These are phyloP conservation scores for Otolemur garnettii DNA, from an alignment of 2,113 vertebrate genomes.

Conservation along the genomic window DNA sequence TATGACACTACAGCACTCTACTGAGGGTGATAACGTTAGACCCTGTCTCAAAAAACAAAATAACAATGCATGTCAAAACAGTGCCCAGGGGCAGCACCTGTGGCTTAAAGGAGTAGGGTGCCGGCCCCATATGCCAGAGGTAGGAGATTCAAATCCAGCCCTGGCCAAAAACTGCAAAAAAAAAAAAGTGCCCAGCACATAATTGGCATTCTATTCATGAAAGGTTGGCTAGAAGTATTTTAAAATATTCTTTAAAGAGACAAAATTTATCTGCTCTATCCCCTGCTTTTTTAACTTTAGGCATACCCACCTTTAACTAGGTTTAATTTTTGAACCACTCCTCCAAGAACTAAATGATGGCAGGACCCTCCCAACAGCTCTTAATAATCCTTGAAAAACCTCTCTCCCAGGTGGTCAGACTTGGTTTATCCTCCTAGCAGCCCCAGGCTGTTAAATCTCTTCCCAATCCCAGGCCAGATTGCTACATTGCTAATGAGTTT, in stretches of 20 bases:
- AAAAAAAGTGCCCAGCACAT: not conserved
- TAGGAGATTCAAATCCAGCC: too few species aligned
- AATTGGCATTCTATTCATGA: not conserved
- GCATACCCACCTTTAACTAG: not conserved
- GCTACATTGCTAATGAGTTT: not conserved
- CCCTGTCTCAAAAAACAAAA: too few species aligned
- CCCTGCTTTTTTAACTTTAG: not conserved
- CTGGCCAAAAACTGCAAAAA: too few species aligned
- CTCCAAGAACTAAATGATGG: not conserved
- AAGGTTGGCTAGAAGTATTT: not conserved
- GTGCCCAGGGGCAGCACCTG: too few species aligned
- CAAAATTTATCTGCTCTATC: not conserved
- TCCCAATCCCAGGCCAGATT: not conserved
- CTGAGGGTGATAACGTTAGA: too few species aligned
- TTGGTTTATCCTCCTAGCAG: not conserved
- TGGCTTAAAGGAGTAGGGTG: too few species aligned
- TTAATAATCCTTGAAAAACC: not conserved
- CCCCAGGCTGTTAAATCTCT: not conserved
- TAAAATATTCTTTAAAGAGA: constrained; percentile 26
- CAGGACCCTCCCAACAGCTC: not conserved
- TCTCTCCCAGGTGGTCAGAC: not conserved
- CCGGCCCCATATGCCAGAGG: too few species aligned
- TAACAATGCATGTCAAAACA: not conserved
- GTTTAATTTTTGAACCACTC: not conserved
- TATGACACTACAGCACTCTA: too few species aligned